Evolutionary conservation across 2,797 vertebrate species (phyloP).

Genomic region (Coilia nasus): DNA sequence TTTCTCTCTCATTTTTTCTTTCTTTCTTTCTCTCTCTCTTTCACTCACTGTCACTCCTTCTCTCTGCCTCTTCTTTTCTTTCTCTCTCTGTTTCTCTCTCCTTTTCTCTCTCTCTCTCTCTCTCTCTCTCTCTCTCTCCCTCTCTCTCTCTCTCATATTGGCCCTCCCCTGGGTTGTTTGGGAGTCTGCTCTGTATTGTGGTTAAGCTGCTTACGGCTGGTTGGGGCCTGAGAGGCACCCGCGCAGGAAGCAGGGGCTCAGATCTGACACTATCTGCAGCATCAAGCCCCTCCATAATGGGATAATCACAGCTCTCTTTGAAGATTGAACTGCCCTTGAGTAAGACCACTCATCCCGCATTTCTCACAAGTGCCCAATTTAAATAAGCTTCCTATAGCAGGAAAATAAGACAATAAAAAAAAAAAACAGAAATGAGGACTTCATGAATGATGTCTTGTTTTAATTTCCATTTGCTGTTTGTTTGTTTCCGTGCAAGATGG

Average conservation of each 20-base stretch:
- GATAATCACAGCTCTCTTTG: constrained; percentile 38
- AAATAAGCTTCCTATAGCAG: constrained; percentile 9
- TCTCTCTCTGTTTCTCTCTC: neutral
- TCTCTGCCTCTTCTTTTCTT: too few species aligned
- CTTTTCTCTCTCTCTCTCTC: constrained; percentile 14
- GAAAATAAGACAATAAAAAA: neutral
- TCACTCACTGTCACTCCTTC: too few species aligned
- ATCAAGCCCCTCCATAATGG: constrained; percentile 36
- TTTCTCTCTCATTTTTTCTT: too few species aligned
- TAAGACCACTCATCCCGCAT: constrained; percentile 5
- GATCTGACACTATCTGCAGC: constrained; percentile 35
- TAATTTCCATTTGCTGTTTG: neutral
- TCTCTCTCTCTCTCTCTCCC: neutral
- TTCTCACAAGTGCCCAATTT: constrained; percentile 19
- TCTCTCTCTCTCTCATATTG: constrained; percentile 14
- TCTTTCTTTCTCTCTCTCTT: too few species aligned
- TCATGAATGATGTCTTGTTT: neutral
- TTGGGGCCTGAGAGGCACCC: constrained; percentile 15
- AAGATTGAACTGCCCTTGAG: constrained; percentile 35
- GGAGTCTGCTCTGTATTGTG: constrained; percentile 2
- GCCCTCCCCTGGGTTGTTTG: constrained; percentile 22
- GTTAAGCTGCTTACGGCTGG: constrained; percentile 38
- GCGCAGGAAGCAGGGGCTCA: constrained; percentile 23
- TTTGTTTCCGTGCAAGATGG: neutral
- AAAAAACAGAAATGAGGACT: neutral